phyloP scores from a whole-genome alignment of 2,113 vertebrate species.

The Cavia aperea region DNA sequence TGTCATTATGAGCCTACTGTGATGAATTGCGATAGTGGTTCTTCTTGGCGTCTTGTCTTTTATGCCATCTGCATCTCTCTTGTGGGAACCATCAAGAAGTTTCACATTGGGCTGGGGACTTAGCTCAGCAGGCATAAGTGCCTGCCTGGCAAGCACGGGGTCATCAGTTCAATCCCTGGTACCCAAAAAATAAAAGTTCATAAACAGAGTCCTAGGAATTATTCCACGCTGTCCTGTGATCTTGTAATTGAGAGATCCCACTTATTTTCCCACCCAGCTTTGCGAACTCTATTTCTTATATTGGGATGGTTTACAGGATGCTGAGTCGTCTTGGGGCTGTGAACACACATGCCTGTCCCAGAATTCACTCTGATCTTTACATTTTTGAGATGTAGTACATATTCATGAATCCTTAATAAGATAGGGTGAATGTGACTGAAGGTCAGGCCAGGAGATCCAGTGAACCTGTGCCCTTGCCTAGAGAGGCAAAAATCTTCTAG shows the following conservation, averaged over 20 bases:
- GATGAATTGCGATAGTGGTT: background rate
- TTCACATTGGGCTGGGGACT: background rate
- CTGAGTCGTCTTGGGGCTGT: background rate
- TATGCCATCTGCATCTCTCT: background rate
- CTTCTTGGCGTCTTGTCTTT: background rate
- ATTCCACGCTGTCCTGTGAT: background rate
- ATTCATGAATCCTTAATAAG: background rate
- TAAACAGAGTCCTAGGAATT: background rate
- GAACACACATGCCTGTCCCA: background rate
- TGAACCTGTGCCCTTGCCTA: background rate
- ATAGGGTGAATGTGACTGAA: background rate
- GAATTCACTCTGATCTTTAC: background rate
- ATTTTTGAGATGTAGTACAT: background rate
- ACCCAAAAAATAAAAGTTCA: too few relatives aligned
- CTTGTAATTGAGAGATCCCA: background rate
- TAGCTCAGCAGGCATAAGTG: too few relatives aligned
- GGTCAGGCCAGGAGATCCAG: background rate
- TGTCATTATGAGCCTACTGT: background rate
- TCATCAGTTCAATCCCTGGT: too few relatives aligned
- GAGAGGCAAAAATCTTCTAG: background rate
- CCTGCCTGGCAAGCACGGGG: too few relatives aligned
- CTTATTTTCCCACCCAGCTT: background rate
- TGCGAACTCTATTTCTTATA: background rate
- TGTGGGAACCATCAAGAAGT: background rate
- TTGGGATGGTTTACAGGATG: background rate